A percentile compares a stretch with the other conserved stretches of the same genome.
These are phyloP conservation scores for Aleiodes sp. DNA, from an alignment of 1,140 invertebrate species.

Conservation along the genomic window DNA sequence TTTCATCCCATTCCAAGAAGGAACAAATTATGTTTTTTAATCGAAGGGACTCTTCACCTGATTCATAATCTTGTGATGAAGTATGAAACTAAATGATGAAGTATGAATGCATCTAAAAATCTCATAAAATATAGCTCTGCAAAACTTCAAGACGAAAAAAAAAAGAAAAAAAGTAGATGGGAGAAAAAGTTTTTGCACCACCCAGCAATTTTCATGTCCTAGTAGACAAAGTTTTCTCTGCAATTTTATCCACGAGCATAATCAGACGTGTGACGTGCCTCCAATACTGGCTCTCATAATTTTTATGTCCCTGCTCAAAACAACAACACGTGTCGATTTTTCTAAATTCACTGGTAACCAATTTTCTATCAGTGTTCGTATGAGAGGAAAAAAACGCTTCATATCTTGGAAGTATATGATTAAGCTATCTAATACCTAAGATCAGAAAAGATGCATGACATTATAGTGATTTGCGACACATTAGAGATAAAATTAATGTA, in stretches of 20 bases:
- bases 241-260: neutral
- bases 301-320: conserved; percentile 26
- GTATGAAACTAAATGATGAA: too few relatives aligned
- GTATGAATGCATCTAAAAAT: too few relatives aligned
- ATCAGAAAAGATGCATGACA: neutral
- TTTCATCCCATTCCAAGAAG: neutral
- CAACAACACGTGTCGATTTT: neutral
- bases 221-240: neutral
- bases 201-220: conserved; percentile 18
- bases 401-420: neutral
- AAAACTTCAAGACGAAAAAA: neutral
- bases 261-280: conserved; percentile 28
- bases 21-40: too few relatives aligned
- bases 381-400: neutral
- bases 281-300: conserved; percentile 26
- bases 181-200: neutral
- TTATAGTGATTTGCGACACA: conserved; percentile 9
- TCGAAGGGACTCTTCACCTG: too few relatives aligned
- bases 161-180: neutral
- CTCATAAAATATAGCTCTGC: too few relatives aligned
- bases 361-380: neutral
- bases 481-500: conserved; percentile 15
- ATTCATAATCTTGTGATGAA: too few relatives aligned
- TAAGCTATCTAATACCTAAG: neutral
- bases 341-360: neutral